Percentiles rank a stretch among this genome's conserved stretches.
Evolutionary conservation across 2,888 invertebrate species (phyloP).

Genomic region (Stenodera caucasica): DNA sequence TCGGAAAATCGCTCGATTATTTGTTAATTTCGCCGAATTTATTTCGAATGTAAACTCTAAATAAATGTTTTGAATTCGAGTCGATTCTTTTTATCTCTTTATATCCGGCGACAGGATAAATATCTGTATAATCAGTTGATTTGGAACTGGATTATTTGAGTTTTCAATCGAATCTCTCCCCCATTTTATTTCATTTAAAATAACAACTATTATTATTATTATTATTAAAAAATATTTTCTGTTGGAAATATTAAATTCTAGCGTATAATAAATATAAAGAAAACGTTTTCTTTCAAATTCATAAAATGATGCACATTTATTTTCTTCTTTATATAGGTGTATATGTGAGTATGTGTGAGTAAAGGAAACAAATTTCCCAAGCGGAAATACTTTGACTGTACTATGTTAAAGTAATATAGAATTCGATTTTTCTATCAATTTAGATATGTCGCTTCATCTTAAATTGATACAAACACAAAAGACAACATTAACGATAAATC

Average conservation of each 20-base stretch:
- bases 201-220: too few species aligned
- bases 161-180: too few species aligned
- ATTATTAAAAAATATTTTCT: neutral
- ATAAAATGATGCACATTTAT: conserved; percentile 16
- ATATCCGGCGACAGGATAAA: too few species aligned
- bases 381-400: conserved; percentile 18
- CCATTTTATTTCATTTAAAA: too few species aligned
- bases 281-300: conserved; percentile 17
- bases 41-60: too few species aligned
- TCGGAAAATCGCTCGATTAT: too few species aligned
- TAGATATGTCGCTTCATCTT: neutral
- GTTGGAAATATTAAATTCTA: conserved; percentile 18
- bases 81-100: too few species aligned
- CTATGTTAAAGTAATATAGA: conserved; percentile 11
- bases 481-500: neutral
- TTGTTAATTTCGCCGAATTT: too few species aligned
- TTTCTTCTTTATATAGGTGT: neutral
- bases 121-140: too few species aligned
- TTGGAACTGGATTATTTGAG: too few species aligned
- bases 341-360: neutral
- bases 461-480: neutral
- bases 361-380: conserved; percentile 23
- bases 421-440: conserved; percentile 9
- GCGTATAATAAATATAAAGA: conserved; percentile 12
- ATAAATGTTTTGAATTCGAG: too few species aligned